Evolutionary conservation across 92 coral and sea anemone genomes (phyloP).

Genomic region (Ricordea florida): DNA sequence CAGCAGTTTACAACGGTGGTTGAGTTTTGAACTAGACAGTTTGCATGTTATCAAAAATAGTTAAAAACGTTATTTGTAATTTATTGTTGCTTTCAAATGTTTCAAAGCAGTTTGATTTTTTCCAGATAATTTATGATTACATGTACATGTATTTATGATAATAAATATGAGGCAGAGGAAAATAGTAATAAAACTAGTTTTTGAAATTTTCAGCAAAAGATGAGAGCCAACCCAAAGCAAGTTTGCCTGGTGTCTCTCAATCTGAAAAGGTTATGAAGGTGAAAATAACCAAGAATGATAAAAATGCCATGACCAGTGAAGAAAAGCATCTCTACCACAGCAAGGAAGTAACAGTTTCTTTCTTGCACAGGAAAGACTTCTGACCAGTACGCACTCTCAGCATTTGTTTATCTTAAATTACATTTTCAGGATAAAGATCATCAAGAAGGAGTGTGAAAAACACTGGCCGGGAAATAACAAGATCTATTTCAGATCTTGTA

Average conservation of each 20-base stretch:
- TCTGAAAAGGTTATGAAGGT: conserved; percentile 10
- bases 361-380: not conserved
- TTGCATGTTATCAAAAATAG: no score
- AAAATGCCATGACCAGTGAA: conserved; percentile 1
- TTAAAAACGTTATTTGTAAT: no score
- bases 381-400: not conserved
- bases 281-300: conserved; percentile 32
- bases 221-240: not conserved
- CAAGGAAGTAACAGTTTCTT: conserved; percentile 13
- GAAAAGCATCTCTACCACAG: conserved; percentile 9
- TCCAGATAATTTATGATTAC: not conserved
- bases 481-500: conserved; percentile 25
- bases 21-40: no score
- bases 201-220: conserved; percentile 6
- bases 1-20: no score
- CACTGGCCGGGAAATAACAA: conserved; percentile 27
- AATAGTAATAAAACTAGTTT: not conserved
- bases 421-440: conserved; percentile 23
- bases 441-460: conserved; percentile 4
- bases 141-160: not conserved
- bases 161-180: not conserved
- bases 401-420: not conserved
- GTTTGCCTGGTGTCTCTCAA: not conserved
- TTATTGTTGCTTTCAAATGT: no score
- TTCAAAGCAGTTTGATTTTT: no score